These are phyloP conservation scores for Macrosteles quadrilineatus DNA, from an alignment of 1,140 invertebrate genomes.

Conservation along the genomic window DNA sequence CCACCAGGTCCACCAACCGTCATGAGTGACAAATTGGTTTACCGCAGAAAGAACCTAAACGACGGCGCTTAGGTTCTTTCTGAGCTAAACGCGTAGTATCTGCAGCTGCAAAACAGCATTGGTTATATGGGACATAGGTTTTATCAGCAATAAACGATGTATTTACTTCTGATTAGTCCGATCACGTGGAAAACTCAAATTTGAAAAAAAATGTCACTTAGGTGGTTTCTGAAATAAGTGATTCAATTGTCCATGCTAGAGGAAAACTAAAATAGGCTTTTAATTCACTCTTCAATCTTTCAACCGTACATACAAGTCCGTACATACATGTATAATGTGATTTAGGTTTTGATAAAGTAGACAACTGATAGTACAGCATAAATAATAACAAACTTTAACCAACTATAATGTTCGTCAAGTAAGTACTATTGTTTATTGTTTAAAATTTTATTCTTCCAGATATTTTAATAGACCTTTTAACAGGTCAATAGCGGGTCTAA, in stretches of 20 bases:
- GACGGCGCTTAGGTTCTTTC: slow-evolving; percentile 17
- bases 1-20: neutral
- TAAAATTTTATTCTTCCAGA: too few species aligned
- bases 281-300: too few species aligned
- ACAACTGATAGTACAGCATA: too few species aligned
- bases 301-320: too few species aligned
- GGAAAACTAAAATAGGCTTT: too few species aligned
- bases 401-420: too few species aligned
- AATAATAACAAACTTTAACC: too few species aligned
- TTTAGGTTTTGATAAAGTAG: too few species aligned
- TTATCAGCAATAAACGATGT: neutral
- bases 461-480: too few species aligned
- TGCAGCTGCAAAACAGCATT: neutral
- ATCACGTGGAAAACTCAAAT: neutral
- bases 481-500: too few species aligned
- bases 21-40: neutral
- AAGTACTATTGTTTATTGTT: too few species aligned
- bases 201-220: neutral
- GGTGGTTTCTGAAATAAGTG: slow-evolving; percentile 18
- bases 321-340: too few species aligned
- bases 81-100: neutral
- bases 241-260: neutral
- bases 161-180: neutral
- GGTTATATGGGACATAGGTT: slow-evolving; percentile 10
- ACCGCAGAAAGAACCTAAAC: slow-evolving; percentile 6